phyloP scores from a whole-genome alignment of 2,797 vertebrate genomes.

The Pyrocephalus nanus region DNA sequence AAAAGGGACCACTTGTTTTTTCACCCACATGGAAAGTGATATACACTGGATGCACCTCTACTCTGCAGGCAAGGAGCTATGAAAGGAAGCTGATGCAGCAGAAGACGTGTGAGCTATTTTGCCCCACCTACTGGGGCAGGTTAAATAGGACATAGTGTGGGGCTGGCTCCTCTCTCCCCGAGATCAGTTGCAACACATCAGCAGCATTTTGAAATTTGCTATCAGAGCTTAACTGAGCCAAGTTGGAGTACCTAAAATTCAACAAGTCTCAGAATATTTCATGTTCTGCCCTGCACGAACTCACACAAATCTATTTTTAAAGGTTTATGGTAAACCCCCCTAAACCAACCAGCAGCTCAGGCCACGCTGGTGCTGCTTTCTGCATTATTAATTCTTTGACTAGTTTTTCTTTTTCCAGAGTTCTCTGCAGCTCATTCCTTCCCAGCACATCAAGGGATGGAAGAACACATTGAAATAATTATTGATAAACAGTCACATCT shows the following conservation, averaged over 20 bases:
- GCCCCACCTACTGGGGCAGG: neutral
- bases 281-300: neutral
- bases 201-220: neutral
- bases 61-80: fast-evolving
- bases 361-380: neutral
- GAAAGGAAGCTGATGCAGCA: neutral
- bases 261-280: neutral
- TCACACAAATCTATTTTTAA: neutral
- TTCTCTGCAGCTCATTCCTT: neutral
- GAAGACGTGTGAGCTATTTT: neutral
- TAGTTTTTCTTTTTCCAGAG: constrained; percentile 18
- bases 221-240: fast-evolving
- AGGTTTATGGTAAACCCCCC: neutral
- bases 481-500: constrained; percentile 40
- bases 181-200: neutral
- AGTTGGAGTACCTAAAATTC: neutral
- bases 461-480: constrained; percentile 6
- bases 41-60: fast-evolving
- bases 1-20: neutral
- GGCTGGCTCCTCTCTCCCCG: neutral
- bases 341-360: neutral
- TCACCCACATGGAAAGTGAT: neutral
- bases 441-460: neutral
- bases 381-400: neutral
- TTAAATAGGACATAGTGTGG: neutral